phyloP scores from a whole-genome alignment of 2,888 invertebrate genomes.

The Saturnia pavonia region DNA sequence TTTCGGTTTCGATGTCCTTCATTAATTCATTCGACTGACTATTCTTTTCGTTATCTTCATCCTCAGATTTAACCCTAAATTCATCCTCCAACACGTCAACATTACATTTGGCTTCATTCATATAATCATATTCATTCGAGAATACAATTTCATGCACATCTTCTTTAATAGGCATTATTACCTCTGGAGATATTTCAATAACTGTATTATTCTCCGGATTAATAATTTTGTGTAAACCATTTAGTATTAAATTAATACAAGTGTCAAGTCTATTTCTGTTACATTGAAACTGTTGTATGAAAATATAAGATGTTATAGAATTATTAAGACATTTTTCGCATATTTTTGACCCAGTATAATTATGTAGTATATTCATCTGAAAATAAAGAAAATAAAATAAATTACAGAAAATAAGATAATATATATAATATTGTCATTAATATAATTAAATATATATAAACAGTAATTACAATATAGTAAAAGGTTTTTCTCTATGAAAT shows the following conservation, averaged over 20 bases:
- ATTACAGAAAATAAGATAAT: slow-evolving; percentile 14
- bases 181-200: slow-evolving; percentile 58
- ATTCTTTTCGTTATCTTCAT: slow-evolving; percentile 33
- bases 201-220: slow-evolving; percentile 51
- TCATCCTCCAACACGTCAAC: slow-evolving; percentile 73
- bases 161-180: slow-evolving; percentile 52
- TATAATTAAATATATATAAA: slow-evolving; percentile 1
- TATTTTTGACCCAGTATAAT: slow-evolving; percentile 65
- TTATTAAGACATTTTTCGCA: slow-evolving; percentile 66
- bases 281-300: slow-evolving; percentile 54
- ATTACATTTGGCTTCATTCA: slow-evolving; percentile 50
- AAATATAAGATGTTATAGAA: slow-evolving; percentile 62
- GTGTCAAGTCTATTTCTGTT: slow-evolving; percentile 55
- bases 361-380: slow-evolving; percentile 58
- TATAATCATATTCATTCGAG: slow-evolving; percentile 38
- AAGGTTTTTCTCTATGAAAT: no score
- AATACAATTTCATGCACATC: slow-evolving; percentile 43
- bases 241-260: slow-evolving; percentile 58
- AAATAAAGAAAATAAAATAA: slow-evolving; percentile 47
- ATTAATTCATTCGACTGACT: slow-evolving; percentile 17
- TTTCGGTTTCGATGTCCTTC: slow-evolving; percentile 23
- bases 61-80: slow-evolving; percentile 59
- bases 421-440: background rate
- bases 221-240: slow-evolving; percentile 44
- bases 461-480: background rate